phyloP scores from a whole-genome alignment of 2,113 vertebrate genomes.

The Myotis davidii region DNA sequence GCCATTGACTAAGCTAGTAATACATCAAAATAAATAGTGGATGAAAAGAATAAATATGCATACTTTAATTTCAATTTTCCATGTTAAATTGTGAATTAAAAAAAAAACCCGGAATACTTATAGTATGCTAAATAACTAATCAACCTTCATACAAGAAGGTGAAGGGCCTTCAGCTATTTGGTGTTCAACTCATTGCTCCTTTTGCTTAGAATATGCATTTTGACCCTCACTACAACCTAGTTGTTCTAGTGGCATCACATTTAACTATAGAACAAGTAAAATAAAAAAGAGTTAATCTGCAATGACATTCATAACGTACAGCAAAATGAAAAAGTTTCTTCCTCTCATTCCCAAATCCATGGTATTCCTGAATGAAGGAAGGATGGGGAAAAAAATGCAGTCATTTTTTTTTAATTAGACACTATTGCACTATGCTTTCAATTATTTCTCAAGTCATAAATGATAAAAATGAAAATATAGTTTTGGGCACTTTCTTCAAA shows the following conservation, averaged over 20 bases:
- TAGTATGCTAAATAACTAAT: neutral
- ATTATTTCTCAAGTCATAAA: neutral
- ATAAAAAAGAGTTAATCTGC: neutral
- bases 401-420: neutral
- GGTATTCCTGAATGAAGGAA: neutral
- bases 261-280: neutral
- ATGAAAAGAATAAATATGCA: neutral
- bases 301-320: accelerated
- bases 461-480: neutral
- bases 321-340: neutral
- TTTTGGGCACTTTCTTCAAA: neutral
- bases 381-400: neutral
- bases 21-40: neutral
- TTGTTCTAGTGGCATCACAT: neutral
- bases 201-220: conserved; percentile 1
- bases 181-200: neutral
- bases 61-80: neutral
- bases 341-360: neutral
- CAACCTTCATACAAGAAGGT: neutral
- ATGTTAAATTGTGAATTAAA: neutral
- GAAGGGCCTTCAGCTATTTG: neutral
- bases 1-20: neutral
- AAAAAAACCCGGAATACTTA: neutral
- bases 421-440: neutral
- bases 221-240: neutral